Base-by-base conservation (phyloP, 1,140 invertebrate genomes). In the Drosophila yakuba region DNA sequence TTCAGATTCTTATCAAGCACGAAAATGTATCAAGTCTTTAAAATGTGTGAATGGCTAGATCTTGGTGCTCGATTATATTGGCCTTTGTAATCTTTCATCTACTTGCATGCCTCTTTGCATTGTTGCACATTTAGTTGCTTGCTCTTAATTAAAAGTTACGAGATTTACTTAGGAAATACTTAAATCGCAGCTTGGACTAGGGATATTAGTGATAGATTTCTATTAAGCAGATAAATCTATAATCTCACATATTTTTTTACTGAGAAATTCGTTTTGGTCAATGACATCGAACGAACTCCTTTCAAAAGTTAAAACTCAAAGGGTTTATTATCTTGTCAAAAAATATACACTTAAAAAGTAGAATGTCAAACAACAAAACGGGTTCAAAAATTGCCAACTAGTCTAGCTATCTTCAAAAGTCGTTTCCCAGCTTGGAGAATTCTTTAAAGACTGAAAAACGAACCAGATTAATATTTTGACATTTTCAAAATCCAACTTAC, bases 361-460 rank as follows among this genome's bases (percentile, higher is more conserved):
- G 11, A 14, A 4, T 11, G 60, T 23, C 23, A 60, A 44, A 6
- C 6, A 35, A 32, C 1, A 17, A 20, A 45, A 45, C 17, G 20
- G 17, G 10, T 45, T 11, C 35, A 51, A 1, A 36, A 17, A 28
- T 36, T 39, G 28, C 47, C 60, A 52, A 60, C 78, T 66, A 68
- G 12, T 52, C 75, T 66, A 68, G 12, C 52, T 57, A 10, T 83
- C 79, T 0, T 73, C 79, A 43, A 54, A 79, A 7, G 52, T 68
- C 6, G 81, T 86, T 68, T 83, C 66, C 83, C 83, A 86, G 43
- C 83, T 76, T 1, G 48, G 43, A 11, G 71, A 51, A 17, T 59
- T 47, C 41, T 50, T 71, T 2, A 44, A 3, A 11, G 69, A 48
- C 48, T 67, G 39, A 10, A 8, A 8, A 32, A 32, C 7, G 6